phyloP scores from a whole-genome alignment of 2,888 invertebrate species.

The Heliconius ismenius region DNA sequence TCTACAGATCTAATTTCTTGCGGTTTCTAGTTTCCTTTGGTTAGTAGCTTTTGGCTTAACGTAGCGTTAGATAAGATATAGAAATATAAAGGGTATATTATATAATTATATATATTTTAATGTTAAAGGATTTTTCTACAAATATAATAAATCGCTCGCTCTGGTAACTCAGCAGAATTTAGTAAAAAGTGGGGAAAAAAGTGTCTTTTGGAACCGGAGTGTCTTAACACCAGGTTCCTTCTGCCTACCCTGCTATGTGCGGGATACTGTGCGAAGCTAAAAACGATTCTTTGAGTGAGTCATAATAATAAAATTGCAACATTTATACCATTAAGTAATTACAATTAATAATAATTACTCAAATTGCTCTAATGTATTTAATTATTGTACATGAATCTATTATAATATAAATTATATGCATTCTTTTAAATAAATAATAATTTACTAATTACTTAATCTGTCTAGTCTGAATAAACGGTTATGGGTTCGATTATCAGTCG shows the following conservation, averaged over 20 bases:
- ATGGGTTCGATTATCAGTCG: too few species aligned
- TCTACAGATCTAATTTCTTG: slow-evolving; percentile 22
- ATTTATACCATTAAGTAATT: neutral
- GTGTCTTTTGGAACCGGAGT: too few species aligned
- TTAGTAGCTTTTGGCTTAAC: neutral
- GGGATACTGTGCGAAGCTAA: too few species aligned
- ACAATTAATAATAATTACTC: neutral
- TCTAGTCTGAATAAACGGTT: too few species aligned
- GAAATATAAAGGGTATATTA: neutral
- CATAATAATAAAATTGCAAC: neutral
- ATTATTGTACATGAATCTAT: neutral
- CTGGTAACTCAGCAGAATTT: too few species aligned
- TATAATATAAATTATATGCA: neutral
- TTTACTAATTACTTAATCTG: too few species aligned
- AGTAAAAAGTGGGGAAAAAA: too few species aligned
- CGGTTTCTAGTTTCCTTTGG: slow-evolving; percentile 17
- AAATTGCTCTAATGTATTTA: neutral
- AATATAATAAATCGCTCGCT: too few species aligned
- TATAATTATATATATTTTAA: neutral
- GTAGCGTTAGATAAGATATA: neutral
- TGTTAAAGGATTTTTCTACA: too few species aligned
- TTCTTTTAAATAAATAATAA: neutral
- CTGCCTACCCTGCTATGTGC: too few species aligned
- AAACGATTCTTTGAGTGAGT: neutral
- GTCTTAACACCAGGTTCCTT: too few species aligned